Evolutionary conservation across 2,113 vertebrate species (phyloP).

Genomic region (Mus pahari): DNA sequence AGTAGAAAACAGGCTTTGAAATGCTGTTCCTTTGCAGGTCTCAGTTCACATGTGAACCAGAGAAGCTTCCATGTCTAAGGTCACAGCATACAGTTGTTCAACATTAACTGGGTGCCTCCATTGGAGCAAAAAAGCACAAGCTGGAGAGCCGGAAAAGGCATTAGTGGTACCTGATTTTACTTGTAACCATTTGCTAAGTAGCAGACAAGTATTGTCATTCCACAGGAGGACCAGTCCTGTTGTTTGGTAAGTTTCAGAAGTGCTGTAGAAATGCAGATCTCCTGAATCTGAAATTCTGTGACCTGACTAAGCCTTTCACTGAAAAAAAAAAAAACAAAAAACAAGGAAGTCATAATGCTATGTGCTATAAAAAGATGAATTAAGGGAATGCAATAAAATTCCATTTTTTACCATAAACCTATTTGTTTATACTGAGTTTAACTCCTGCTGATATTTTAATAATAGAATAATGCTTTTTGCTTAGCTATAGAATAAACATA

Average conservation of each 20-base stretch:
- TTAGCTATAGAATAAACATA: not conserved
- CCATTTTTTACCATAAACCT: not conserved
- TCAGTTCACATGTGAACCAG: not conserved
- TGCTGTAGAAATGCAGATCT: not conserved
- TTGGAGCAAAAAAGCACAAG: rapidly evolving
- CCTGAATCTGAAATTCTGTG: not conserved
- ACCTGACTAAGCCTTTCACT: not conserved
- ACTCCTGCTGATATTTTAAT: not conserved
- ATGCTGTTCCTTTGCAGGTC: not conserved
- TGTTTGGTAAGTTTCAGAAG: not conserved
- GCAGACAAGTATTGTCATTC: not conserved
- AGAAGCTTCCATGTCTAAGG: not conserved
- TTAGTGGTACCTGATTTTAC: not conserved
- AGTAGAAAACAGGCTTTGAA: not conserved
- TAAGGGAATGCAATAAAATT: not conserved
- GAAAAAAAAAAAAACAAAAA: not conserved
- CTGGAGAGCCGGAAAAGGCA: not conserved
- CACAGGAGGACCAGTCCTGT: not conserved
- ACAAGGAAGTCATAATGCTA: not conserved
- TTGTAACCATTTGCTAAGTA: not conserved
- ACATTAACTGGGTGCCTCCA: not conserved
- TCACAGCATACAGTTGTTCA: not conserved
- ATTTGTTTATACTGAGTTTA: constrained; percentile 5
- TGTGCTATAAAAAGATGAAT: not conserved
- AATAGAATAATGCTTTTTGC: not conserved